These are phyloP conservation scores for Nannoperca australis DNA, from an alignment of 2,797 vertebrate genomes.

Conservation along the genomic window DNA sequence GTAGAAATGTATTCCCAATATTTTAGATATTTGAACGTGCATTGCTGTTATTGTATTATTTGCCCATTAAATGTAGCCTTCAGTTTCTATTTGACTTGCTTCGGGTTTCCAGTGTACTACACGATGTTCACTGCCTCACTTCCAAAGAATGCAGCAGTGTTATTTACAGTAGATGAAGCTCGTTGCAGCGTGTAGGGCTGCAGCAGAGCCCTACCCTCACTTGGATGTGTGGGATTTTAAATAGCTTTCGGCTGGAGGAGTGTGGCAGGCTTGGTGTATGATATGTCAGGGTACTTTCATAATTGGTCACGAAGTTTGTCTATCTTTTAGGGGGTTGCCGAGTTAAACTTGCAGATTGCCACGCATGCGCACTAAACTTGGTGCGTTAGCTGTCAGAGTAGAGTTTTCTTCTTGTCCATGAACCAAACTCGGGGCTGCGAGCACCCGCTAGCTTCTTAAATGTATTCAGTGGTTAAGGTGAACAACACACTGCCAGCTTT, in stretches of 20 bases:
- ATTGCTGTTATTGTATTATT: slow-evolving; percentile 4
- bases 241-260: slow-evolving; percentile 47
- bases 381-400: slow-evolving; percentile 78
- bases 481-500: background rate
- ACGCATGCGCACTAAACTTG: slow-evolving; percentile 74
- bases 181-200: slow-evolving; percentile 48
- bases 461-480: rapidly evolving
- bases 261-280: slow-evolving; percentile 10
- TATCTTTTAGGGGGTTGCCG: slow-evolving; percentile 32
- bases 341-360: background rate
- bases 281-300: slow-evolving; percentile 31
- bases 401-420: slow-evolving; percentile 34
- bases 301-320: slow-evolving; percentile 47
- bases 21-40: background rate
- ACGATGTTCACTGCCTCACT: slow-evolving; percentile 33
- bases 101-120: slow-evolving; percentile 36
- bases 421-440: slow-evolving; percentile 10
- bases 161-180: slow-evolving; percentile 81
- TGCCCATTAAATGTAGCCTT: slow-evolving; percentile 11
- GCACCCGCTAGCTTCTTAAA: background rate
- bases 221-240: slow-evolving; percentile 56
- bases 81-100: slow-evolving; percentile 35
- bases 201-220: slow-evolving; percentile 36
- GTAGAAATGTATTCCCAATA: background rate
- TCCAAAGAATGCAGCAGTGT: slow-evolving; percentile 73